Evolutionary conservation across 2,113 vertebrate genomes (phyloP), one percentile per base, ranked within the genome.

Genomic region (Erythrocercus mccallii): DNA sequence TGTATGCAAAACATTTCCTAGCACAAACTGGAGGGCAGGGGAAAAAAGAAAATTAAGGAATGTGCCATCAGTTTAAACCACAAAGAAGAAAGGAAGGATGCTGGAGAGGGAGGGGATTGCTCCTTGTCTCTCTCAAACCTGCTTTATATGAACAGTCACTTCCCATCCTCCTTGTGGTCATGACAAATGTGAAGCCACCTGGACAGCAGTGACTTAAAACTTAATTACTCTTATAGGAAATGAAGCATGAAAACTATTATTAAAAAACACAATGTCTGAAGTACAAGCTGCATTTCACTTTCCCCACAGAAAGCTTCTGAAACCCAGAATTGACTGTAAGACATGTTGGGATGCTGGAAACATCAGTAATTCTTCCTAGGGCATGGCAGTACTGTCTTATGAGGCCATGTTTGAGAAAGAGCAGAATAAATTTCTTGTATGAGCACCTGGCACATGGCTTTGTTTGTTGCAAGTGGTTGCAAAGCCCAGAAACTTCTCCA

Each of bases 141-240:
- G 10, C 23, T 73, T 56, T 48, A 78, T 33, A 65, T 40, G 33
- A 94, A 81, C 30, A 44, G 37, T 42, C 69, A 69, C 68, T 82
- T 65, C 44, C 35, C 73, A 68, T 66, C 56, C 86, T 87, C 74
- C 72, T 78, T 90, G 35, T 30, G 51, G 90, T 68, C 48, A 50
- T 70, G 93, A 97, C 62, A 94, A 90, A 97, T 40, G 60, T 38
- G 74, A 88, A 96, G 73, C 33, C 74, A 90, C 78, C 87, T 81
- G 58, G 60, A 92, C 61, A 91, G 65, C 5, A 17, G 22, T 89
- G 88, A 87, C 82, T 77, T 80, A 94, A 87, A 94, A 80, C 83
- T 80, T 96, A 96, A 94, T 96, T 95, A 71, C 78, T 97, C 96
- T 96, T 91, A 74, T 33, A 82, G 61, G 50, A 96, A 97, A 97